A percentile compares a stretch with the other conserved stretches of the same genome.
phyloP scores from a whole-genome alignment of 2,888 invertebrate genomes.

The Vesta saturnalis region DNA sequence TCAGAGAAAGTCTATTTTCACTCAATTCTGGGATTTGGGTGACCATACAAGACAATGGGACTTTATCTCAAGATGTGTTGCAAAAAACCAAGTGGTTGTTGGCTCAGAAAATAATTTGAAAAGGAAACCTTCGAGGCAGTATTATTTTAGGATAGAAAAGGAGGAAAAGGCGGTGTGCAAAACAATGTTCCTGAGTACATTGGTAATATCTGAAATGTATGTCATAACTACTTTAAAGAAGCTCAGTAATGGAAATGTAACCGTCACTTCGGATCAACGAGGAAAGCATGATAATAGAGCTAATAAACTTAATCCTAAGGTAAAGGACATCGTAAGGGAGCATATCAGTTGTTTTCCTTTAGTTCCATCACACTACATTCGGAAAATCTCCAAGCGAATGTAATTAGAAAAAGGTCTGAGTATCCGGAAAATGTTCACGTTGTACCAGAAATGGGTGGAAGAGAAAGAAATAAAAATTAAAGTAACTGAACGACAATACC shows the following conservation, averaged over 20 bases:
- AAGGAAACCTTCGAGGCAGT: background rate
- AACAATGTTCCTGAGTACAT: no score
- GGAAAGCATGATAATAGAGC: constrained; percentile 9
- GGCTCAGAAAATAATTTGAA: background rate
- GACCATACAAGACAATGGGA: background rate
- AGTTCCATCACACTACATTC: constrained; percentile 14
- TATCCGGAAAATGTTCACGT: constrained; percentile 23
- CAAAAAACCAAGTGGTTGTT: background rate
- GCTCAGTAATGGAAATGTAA: constrained; percentile 6
- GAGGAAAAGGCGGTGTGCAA: constrained; percentile 8
- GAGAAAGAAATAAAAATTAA: background rate
- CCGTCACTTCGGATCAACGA: constrained; percentile 9
- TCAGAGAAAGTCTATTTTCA: constrained; percentile 14
- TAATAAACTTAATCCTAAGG: constrained; percentile 9
- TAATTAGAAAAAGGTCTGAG: constrained; percentile 19
- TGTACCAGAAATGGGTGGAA: no score
- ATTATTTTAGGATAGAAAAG: background rate
- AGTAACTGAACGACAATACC: constrained; percentile 7
- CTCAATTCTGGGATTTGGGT: constrained; percentile 1
- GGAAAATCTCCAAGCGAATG: constrained; percentile 16
- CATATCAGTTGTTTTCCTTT: constrained; percentile 18
- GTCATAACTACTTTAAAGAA: constrained; percentile 7
- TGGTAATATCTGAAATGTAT: constrained; percentile 13
- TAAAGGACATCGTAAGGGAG: constrained; percentile 9
- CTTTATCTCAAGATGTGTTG: constrained; percentile 1